phyloP scores from a whole-genome alignment of 2,797 vertebrate genomes.

The Pseudochirops corinnae region DNA sequence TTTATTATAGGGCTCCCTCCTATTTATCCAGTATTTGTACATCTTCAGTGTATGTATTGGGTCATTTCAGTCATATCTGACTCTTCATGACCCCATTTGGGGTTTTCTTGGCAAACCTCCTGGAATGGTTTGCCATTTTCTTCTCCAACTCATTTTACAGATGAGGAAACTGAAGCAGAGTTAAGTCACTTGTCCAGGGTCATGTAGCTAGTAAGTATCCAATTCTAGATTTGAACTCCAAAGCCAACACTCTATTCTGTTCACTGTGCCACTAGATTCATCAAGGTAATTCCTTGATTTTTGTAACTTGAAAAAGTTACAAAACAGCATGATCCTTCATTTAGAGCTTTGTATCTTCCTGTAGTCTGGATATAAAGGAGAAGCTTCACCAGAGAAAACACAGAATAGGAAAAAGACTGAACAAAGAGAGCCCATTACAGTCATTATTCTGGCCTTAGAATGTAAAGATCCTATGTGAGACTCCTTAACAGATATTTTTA shows the following conservation, averaged over 20 bases:
- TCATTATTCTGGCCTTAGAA: neutral
- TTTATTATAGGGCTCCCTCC: neutral
- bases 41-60: neutral
- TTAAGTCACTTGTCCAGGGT: neutral
- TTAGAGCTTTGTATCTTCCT: too few species aligned
- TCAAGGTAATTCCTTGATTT: neutral
- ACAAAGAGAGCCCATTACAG: neutral
- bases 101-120: too few species aligned
- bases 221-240: neutral
- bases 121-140: too few species aligned
- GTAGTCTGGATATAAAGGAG: too few species aligned
- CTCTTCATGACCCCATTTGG: too few species aligned
- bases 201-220: neutral
- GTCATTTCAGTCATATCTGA: too few species aligned
- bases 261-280: neutral
- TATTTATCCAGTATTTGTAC: neutral
- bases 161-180: neutral
- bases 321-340: neutral
- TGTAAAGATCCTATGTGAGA: neutral
- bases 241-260: neutral
- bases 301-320: neutral
- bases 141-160: neutral
- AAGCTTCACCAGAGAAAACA: neutral
- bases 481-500: neutral
- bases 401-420: neutral